Evolutionary conservation across 1,140 invertebrate species (phyloP), one percentile per base, ranked within the genome.

Genomic region (Drosophila sp.): DNA sequence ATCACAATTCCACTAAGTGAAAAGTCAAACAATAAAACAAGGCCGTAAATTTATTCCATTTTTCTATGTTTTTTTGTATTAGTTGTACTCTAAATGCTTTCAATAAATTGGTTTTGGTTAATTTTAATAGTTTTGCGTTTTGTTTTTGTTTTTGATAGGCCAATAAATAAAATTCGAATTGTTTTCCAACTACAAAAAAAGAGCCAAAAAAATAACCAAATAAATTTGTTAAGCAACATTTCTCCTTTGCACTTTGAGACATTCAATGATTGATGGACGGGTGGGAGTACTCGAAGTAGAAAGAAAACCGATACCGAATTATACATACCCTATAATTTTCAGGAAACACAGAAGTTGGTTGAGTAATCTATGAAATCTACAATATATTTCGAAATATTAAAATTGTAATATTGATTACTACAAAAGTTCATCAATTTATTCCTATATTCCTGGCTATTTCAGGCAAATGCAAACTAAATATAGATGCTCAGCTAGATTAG

Each of bases 231-330:
- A 60, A 66, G 69, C 54, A 70, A 70, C 75, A 70, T 44, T 75
- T 75, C 58, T n/a, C 60, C 69, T 63, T 41, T 64, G 44, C 55
- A 71, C 44, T 76, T 80, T 79, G 75, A 79, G 83, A 79, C 79
- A 75, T 80, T 85, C 56, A 56, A 50, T 55, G 70, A 55, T 44
- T 85, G 82, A 81, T 86, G 74, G 82, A 78, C 69, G 41, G 33
- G 32, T 63, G 65, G 63, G 54, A 66, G 50, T 66, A 70, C 6
- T 47, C 17, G 6, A 47, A 47, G 17, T 25, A 47, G 1, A 25
- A 47, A 47, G 4, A 6, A 2, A 25, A 47, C 23, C 10, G 4
- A 25, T 2, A 0, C 7, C 1, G 23, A 25, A 8, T 50, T 10
- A 3, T 27, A 50, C 1, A 50, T 50, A 50, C 44, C 23, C 44